These are phyloP conservation scores for Eleginops maclovinus DNA, from an alignment of 2,113 vertebrate species.

Conservation along the genomic window DNA sequence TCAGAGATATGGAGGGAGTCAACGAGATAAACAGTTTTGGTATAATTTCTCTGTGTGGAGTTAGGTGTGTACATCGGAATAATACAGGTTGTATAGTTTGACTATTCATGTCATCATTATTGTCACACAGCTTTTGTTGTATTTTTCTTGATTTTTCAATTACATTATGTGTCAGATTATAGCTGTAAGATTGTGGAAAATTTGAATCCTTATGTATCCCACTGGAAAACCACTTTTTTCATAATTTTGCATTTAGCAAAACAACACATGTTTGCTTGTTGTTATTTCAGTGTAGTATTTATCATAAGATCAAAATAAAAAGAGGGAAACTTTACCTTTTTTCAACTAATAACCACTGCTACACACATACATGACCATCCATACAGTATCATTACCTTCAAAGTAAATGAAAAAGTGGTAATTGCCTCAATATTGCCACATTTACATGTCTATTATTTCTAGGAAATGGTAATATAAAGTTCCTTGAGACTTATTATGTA, in stretches of 20 bases:
- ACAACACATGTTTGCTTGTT: neutral
- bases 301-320: neutral
- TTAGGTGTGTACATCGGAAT: neutral
- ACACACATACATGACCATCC: neutral
- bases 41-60: neutral
- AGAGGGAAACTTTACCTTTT: neutral
- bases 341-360: neutral
- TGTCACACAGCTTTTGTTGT: neutral
- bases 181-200: neutral
- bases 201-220: neutral
- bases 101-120: neutral
- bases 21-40: slow-evolving; percentile 17
- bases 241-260: neutral
- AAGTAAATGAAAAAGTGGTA: neutral
- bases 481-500: slow-evolving; percentile 12
- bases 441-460: slow-evolving; percentile 8
- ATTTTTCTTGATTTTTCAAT: neutral
- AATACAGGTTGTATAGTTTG: neutral
- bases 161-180: neutral
- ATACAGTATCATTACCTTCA: neutral
- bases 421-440: neutral
- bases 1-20: slow-evolving; percentile 11
- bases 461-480: neutral
- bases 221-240: neutral
- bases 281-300: neutral